A percentile compares a stretch with the other conserved stretches of the same genome.
Conservation (phyloP, 2,888 invertebrate species). For the Drosophila recens region DNA sequence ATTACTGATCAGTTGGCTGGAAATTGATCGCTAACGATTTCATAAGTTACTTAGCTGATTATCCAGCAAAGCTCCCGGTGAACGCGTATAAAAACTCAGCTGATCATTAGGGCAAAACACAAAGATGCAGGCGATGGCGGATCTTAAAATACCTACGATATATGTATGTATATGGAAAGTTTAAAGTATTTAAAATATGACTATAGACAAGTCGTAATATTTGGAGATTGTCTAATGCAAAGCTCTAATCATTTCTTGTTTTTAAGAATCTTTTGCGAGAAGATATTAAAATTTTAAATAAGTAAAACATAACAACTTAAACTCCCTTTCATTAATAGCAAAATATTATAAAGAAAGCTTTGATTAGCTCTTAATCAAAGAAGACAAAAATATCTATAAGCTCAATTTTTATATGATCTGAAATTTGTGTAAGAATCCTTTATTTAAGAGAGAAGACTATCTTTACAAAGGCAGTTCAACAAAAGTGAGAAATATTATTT, state of each 20-base stretch:
- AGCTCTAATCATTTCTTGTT: neutral
- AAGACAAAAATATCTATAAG: too few relatives aligned
- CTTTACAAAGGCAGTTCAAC: too few relatives aligned
- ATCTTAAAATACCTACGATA: neutral
- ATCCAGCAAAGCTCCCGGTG: constrained; percentile 39
- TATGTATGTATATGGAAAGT: neutral
- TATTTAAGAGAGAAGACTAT: too few relatives aligned
- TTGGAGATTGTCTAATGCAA: neutral
- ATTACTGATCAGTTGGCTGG: constrained; percentile 19
- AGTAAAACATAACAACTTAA: too few relatives aligned
- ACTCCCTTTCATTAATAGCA: too few relatives aligned
- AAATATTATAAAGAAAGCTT: too few relatives aligned
- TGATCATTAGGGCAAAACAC: constrained; percentile 26
- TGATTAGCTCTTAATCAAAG: too few relatives aligned
- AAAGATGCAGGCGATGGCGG: constrained; percentile 5
- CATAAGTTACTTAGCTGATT: constrained; percentile 30
- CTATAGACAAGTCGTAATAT: neutral
- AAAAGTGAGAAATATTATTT: neutral
- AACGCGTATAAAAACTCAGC: constrained; percentile 18
- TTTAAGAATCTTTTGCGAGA: too few relatives aligned
- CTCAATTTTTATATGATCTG: too few relatives aligned
- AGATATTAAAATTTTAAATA: neutral
- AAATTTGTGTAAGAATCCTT: too few relatives aligned
- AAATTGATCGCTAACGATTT: constrained; percentile 39
- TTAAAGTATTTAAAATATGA: neutral